Percentiles rank a stretch among this genome's conserved stretches.
phyloP scores from a whole-genome alignment of 1,140 invertebrate species.

The Panulirus ornatus region DNA sequence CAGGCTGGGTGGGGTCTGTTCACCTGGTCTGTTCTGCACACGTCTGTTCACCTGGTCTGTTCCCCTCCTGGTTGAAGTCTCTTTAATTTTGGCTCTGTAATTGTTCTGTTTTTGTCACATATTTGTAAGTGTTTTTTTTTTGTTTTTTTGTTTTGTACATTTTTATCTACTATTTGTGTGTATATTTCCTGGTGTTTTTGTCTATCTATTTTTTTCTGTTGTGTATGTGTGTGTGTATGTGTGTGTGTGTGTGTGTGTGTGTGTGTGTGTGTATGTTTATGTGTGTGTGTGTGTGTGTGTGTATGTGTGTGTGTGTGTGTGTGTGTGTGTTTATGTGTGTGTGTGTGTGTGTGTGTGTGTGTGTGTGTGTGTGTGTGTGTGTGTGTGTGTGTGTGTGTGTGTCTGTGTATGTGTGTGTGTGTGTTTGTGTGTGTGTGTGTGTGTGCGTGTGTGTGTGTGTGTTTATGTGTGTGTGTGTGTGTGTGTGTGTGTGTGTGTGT shows the following conservation, averaged over 20 bases:
- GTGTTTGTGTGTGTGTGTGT: neutral
- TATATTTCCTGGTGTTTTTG: too few relatives aligned
- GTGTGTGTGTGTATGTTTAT: neutral
- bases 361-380: neutral
- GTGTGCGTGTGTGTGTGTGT: neutral
- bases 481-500: neutral
- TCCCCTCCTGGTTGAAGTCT: too few relatives aligned
- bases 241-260: neutral
- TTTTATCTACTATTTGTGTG: too few relatives aligned
- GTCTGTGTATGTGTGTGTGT: neutral
- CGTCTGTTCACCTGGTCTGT: too few relatives aligned
- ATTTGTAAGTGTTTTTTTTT: too few relatives aligned
- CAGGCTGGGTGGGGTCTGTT: too few relatives aligned
- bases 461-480: neutral
- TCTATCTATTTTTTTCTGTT: too few relatives aligned
- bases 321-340: neutral
- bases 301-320: neutral
- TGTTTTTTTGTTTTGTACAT: too few relatives aligned
- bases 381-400: neutral
- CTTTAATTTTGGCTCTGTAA: too few relatives aligned
- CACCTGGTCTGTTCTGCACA: too few relatives aligned
- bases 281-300: neutral
- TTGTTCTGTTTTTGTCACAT: too few relatives aligned
- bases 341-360: conserved; percentile 3
- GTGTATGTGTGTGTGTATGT: neutral